phyloP scores from a whole-genome alignment of 2,888 invertebrate genomes.

The Thysanoteuthis rhombus region DNA sequence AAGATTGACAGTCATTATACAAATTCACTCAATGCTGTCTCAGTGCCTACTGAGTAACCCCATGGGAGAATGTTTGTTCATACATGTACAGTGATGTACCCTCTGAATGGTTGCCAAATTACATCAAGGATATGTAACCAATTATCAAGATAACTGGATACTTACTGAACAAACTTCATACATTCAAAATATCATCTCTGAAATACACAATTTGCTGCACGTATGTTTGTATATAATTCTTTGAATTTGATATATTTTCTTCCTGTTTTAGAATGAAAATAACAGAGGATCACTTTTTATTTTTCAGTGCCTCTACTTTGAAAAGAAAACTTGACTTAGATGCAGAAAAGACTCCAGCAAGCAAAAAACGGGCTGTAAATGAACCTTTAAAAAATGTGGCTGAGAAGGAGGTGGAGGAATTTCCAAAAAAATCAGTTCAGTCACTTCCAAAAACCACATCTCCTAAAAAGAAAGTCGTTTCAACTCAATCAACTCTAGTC shows the following conservation, averaged over 20 bases:
- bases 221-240: background rate
- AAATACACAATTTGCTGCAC: too few species aligned
- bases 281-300: background rate
- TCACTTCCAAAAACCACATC: background rate
- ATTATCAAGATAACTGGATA: too few species aligned
- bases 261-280: background rate
- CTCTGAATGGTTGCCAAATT: too few species aligned
- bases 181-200: too few species aligned
- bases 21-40: too few species aligned
- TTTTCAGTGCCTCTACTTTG: conserved; percentile 22
- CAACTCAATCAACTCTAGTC: background rate
- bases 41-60: too few species aligned
- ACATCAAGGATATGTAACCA: too few species aligned
- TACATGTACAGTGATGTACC: too few species aligned
- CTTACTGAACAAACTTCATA: too few species aligned
- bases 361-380: conserved; percentile 12
- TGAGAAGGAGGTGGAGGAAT: background rate
- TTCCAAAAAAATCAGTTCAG: background rate
- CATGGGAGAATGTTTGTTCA: too few species aligned
- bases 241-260: background rate
- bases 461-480: background rate
- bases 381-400: background rate
- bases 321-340: conserved; percentile 18
- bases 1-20: too few species aligned
- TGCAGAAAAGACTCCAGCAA: background rate